These are phyloP conservation scores for Corydoras sp. DNA, from an alignment of 2,113 vertebrate species.

Conservation along the genomic window DNA sequence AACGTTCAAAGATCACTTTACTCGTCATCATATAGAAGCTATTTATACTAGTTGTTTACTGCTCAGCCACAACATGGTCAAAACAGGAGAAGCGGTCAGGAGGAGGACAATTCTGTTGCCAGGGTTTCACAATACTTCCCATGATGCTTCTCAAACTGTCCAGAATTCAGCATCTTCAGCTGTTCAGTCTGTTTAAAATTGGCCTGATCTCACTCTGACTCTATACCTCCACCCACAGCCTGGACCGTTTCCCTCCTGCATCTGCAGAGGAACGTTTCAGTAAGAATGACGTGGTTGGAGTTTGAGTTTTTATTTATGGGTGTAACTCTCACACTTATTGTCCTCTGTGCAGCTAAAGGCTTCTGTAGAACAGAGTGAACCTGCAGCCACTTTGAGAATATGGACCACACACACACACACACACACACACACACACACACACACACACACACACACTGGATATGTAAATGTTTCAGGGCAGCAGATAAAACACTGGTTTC, in stretches of 20 bases:
- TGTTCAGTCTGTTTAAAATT: neutral
- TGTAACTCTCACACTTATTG: no score
- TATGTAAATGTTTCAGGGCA: no score
- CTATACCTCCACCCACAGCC: conserved; percentile 12
- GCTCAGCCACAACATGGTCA: neutral
- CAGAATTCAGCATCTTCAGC: neutral
- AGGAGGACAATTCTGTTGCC: neutral
- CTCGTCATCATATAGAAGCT: no score
- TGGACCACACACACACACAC: no score
- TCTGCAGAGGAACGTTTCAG: conserved; percentile 1
- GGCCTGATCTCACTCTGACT: conserved; percentile 1
- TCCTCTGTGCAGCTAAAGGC: neutral
- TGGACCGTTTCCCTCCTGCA: conserved; percentile 3
- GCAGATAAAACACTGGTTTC: no score
- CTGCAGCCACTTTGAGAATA: no score
- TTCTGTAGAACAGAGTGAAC: no score
- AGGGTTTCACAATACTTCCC: conserved; percentile 14
- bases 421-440: no score
- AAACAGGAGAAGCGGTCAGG: neutral
- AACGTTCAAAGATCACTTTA: no score
- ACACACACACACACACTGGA: no score
- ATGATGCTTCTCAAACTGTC: neutral
- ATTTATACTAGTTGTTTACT: no score
- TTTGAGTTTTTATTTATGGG: neutral
- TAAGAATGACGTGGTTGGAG: neutral